Evolutionary conservation across 2,797 vertebrate species (phyloP).

Genomic region (Labroides dimidiatus): DNA sequence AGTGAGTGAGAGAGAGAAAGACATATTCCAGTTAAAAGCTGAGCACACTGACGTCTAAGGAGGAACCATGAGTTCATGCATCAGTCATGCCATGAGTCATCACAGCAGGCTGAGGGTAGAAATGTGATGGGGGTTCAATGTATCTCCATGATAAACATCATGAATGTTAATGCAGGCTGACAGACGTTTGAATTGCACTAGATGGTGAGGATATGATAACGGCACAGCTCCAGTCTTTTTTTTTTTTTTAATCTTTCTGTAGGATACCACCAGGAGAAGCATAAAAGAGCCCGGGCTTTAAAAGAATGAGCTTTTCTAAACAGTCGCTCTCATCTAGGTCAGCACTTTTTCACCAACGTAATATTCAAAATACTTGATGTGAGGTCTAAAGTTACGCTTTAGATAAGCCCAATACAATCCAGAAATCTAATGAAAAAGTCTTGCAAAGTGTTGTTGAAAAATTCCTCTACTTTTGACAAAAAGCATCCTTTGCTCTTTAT

Average conservation of each 20-base stretch:
- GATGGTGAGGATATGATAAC: constrained; percentile 14
- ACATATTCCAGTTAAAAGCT: constrained; percentile 31
- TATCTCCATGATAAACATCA: constrained; percentile 46
- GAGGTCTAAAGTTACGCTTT: background rate
- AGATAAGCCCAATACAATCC: background rate
- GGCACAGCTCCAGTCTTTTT: constrained; percentile 13
- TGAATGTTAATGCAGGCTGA: constrained; percentile 34
- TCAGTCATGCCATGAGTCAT: constrained; percentile 54
- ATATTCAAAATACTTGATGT: background rate
- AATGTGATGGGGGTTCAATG: constrained; percentile 25
- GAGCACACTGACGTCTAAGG: constrained; percentile 15
- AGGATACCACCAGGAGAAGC: background rate
- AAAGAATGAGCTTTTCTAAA: background rate
- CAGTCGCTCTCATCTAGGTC: background rate
- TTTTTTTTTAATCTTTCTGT: background rate
- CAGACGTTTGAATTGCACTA: constrained; percentile 9
- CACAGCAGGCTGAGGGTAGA: constrained; percentile 31
- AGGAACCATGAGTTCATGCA: constrained; percentile 38
- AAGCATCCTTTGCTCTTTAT: background rate
- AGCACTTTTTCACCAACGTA: background rate
- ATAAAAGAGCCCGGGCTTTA: background rate
- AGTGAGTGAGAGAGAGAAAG: background rate
- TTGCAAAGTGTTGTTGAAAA: background rate
- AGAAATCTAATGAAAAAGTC: background rate
- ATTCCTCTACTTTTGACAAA: background rate